phyloP scores from a whole-genome alignment of 2,888 invertebrate genomes.

The Lithosia quadra region DNA sequence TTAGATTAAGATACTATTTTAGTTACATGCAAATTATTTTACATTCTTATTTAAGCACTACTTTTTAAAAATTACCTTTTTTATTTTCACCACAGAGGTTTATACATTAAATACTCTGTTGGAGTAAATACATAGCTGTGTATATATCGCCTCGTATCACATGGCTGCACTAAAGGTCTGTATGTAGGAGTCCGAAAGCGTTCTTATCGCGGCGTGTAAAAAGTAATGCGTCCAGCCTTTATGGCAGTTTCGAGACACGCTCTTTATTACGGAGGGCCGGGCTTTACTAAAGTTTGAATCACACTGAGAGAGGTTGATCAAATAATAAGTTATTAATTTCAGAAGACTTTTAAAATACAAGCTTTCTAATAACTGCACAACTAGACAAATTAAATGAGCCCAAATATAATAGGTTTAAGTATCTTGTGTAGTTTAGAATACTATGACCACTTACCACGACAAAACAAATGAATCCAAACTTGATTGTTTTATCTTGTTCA shows the following conservation, averaged over 20 bases:
- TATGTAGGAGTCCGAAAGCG: constrained; percentile 60
- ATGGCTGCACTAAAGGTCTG: constrained; percentile 31
- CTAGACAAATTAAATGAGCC: too few species aligned
- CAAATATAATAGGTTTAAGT: too few species aligned
- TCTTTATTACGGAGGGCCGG: constrained; percentile 83
- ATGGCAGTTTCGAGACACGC: constrained; percentile 86
- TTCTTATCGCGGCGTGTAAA: constrained; percentile 84
- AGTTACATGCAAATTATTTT: too few species aligned
- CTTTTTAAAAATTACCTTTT: not conserved
- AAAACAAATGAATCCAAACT: too few species aligned
- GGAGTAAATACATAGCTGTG: constrained; percentile 19
- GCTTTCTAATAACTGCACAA: too few species aligned
- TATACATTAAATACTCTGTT: constrained; percentile 5
- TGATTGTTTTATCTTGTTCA: too few species aligned
- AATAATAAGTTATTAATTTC: too few species aligned
- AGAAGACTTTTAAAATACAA: too few species aligned
- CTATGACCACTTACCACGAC: too few species aligned
- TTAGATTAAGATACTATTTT: too few species aligned
- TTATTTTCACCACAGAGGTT: constrained; percentile 14
- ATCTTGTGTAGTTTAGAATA: too few species aligned
- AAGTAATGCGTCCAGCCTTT: constrained; percentile 86
- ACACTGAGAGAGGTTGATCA: constrained; percentile 50
- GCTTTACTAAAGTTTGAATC: constrained; percentile 42
- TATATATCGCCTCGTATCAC: constrained; percentile 35
- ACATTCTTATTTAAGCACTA: too few species aligned